Conservation (phyloP, 2,797 vertebrate species). For the Phalloptychus januarius region DNA sequence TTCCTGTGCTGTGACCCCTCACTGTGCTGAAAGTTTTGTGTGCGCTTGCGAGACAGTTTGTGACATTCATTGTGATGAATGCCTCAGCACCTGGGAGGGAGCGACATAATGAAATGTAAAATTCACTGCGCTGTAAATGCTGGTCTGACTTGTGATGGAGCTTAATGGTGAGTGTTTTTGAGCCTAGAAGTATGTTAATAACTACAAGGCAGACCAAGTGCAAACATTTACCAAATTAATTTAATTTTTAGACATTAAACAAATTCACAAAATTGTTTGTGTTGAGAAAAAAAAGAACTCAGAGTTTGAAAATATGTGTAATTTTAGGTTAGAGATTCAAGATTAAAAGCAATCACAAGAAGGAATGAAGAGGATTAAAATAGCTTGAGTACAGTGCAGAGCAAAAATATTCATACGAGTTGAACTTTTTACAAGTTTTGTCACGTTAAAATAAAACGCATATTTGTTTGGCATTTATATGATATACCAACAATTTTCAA, state of each 20-base stretch:
- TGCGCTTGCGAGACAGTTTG: background rate
- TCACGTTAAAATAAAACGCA: background rate
- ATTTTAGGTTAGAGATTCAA: slow-evolving; percentile 12
- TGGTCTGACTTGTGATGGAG: slow-evolving; percentile 21
- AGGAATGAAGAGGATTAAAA: background rate
- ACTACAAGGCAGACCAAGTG: slow-evolving; percentile 21
- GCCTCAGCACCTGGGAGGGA: slow-evolving; percentile 37
- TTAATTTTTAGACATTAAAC: slow-evolving; percentile 30
- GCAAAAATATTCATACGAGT: background rate
- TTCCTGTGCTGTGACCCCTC: slow-evolving; percentile 43
- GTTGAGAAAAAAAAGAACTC: slow-evolving; percentile 12
- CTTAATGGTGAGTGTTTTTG: slow-evolving; percentile 18
- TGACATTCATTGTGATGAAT: slow-evolving; percentile 35
- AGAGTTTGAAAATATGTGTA: slow-evolving; percentile 8
- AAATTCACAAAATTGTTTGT: slow-evolving; percentile 18
- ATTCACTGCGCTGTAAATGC: slow-evolving; percentile 23
- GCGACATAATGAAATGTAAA: slow-evolving; percentile 39
- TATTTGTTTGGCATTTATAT: background rate
- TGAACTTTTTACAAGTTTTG: background rate
- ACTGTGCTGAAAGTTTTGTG: slow-evolving; percentile 45
- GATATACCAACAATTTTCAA: background rate
- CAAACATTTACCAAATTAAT: slow-evolving; percentile 22
- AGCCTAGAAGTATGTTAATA: slow-evolving; percentile 22
- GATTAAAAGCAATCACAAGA: slow-evolving; percentile 4
- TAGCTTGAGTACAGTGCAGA: background rate